These are phyloP conservation scores for Caenorhabditis doughertyi DNA, from an alignment of 2,888 invertebrate genomes.

Conservation along the genomic window DNA sequence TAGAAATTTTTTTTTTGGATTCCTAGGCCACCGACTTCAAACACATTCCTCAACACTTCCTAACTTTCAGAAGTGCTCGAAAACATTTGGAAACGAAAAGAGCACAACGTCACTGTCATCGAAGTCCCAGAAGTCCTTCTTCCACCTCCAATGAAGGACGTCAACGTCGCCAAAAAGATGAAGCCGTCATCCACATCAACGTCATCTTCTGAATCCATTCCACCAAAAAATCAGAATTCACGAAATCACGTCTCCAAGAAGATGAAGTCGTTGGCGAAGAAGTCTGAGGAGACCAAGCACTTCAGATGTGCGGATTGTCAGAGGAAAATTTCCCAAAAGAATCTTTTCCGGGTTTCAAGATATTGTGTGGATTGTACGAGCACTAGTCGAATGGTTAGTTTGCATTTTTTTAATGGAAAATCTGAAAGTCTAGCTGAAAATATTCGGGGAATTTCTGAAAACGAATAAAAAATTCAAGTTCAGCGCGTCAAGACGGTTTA, in stretches of 20 bases:
- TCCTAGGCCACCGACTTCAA: background rate
- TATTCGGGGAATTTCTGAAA: too few relatives aligned
- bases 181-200: background rate
- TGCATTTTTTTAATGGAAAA: too few relatives aligned
- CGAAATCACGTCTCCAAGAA: slow-evolving; percentile 44
- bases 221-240: background rate
- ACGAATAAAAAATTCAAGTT: too few relatives aligned
- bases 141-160: background rate
- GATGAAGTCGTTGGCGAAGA: slow-evolving; percentile 55
- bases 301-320: slow-evolving; percentile 69
- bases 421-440: too few relatives aligned
- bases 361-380: slow-evolving; percentile 72
- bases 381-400: slow-evolving; percentile 64
- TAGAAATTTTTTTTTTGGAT: too few relatives aligned
- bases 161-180: background rate
- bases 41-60: background rate
- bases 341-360: slow-evolving; percentile 66
- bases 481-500: background rate
- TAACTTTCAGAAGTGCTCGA: slow-evolving; percentile 72
- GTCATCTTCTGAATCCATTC: too few relatives aligned
- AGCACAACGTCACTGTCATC: slow-evolving; percentile 74
- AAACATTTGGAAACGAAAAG: slow-evolving; percentile 58
- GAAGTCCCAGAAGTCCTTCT: slow-evolving; percentile 66
- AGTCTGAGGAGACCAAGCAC: slow-evolving; percentile 57
- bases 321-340: slow-evolving; percentile 67